These are phyloP conservation scores for Apamea epomidion DNA, from an alignment of 2,888 invertebrate genomes.

Conservation along the genomic window DNA sequence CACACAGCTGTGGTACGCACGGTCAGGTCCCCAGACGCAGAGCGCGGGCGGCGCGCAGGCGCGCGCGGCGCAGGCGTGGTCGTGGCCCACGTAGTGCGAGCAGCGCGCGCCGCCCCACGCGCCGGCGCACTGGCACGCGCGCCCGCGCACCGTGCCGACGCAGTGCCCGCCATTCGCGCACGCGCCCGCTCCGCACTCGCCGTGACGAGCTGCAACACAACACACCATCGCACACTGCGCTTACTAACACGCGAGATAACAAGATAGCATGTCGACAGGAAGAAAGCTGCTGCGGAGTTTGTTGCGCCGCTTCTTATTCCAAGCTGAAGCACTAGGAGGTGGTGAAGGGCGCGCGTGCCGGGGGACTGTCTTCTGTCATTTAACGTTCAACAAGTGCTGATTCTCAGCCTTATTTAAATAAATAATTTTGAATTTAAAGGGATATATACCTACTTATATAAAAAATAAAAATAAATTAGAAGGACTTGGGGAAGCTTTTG, in stretches of 20 bases:
- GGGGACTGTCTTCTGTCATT: neutral
- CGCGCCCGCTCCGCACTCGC: conserved; percentile 36
- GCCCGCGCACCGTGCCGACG: conserved; percentile 65
- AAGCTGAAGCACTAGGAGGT: neutral
- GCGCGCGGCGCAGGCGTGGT: conserved; percentile 90
- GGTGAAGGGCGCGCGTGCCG: neutral
- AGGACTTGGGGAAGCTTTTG: neutral
- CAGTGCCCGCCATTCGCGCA: conserved; percentile 71
- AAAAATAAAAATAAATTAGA: neutral
- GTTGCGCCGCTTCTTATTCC: neutral
- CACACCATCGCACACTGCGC: neutral
- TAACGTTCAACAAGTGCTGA: neutral
- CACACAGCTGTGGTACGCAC: conserved; percentile 63
- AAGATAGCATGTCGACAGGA: neutral
- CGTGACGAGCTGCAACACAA: conserved; percentile 9
- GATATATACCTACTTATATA: neutral
- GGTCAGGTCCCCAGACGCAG: conserved; percentile 80
- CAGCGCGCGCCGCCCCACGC: conserved; percentile 95
- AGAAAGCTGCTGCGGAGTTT: neutral
- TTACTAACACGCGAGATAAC: neutral
- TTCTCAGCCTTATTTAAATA: neutral
- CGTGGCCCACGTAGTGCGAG: conserved; percentile 91
- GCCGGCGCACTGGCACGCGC: conserved; percentile 93
- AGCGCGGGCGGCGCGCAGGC: conserved; percentile 88
- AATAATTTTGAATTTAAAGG: neutral